phyloP scores from a whole-genome alignment of 1,140 invertebrate species.

The Pogonognathellus flavescens region DNA sequence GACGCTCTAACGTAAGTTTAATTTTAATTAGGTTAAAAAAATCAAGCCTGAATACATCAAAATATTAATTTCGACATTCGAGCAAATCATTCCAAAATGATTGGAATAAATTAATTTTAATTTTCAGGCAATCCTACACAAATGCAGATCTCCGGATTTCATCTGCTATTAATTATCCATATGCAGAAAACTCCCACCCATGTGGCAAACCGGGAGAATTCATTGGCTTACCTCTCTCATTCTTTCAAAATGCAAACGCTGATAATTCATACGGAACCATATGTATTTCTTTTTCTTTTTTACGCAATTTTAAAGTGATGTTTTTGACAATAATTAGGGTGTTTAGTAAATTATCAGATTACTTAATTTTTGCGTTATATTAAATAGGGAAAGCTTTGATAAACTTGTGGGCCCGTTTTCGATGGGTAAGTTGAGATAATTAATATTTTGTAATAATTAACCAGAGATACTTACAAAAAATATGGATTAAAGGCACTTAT shows the following conservation, averaged over 20 bases:
- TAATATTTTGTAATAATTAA: background rate
- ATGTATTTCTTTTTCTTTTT: slow-evolving; percentile 48
- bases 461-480: background rate
- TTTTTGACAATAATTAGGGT: background rate
- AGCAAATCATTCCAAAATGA: no score
- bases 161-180: slow-evolving; percentile 12
- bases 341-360: background rate
- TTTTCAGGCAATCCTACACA: slow-evolving; percentile 52
- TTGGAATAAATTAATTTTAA: no score
- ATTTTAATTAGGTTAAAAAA: no score
- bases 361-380: background rate
- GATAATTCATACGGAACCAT: slow-evolving; percentile 43
- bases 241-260: slow-evolving; percentile 55
- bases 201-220: slow-evolving; percentile 59
- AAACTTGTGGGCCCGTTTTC: slow-evolving; percentile 57
- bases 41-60: no score
- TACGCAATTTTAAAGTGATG: background rate
- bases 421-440: slow-evolving; percentile 47
- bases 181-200: slow-evolving; percentile 56
- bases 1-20: slow-evolving; percentile 35
- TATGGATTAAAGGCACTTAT: background rate
- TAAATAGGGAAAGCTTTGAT: slow-evolving; percentile 58
- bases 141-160: slow-evolving; percentile 58
- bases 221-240: slow-evolving; percentile 52
- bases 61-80: no score